Conservation (phyloP, 2,888 invertebrate species). For the Oxyteleia sp. region DNA sequence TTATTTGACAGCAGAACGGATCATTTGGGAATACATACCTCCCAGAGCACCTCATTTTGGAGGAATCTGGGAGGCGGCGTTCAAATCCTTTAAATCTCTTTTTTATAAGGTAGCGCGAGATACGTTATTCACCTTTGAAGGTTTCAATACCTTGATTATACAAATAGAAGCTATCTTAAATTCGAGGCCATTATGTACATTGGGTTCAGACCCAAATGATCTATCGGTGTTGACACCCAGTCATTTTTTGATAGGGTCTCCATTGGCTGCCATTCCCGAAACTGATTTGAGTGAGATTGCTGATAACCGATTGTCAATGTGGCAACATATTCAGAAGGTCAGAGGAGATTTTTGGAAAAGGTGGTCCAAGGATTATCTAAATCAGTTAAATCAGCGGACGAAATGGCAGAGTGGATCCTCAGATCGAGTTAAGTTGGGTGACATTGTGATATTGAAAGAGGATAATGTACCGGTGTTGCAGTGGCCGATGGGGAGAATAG, state of each 20-base stretch:
- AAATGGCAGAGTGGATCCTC: background rate
- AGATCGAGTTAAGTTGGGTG: background rate
- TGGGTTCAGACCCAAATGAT: slow-evolving; percentile 8
- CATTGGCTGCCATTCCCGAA: background rate
- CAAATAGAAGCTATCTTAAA: slow-evolving; percentile 5
- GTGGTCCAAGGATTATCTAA: slow-evolving; percentile 3
- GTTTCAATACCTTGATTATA: background rate
- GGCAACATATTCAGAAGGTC: background rate
- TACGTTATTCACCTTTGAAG: background rate
- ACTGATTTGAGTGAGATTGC: background rate
- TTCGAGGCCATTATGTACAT: background rate
- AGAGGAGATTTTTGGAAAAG: slow-evolving; percentile 3
- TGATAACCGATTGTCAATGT: background rate
- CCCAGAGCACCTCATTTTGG: slow-evolving; percentile 28
- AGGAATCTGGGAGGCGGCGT: slow-evolving; percentile 25
- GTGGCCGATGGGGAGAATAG: slow-evolving; percentile 4
- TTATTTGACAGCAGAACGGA: slow-evolving; percentile 10
- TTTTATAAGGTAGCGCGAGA: background rate
- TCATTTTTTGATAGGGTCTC: background rate
- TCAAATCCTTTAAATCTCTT: background rate
- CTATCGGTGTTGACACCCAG: slow-evolving; percentile 1
- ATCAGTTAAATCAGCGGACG: slow-evolving; percentile 10
- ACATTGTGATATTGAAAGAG: background rate
- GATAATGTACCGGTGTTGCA: background rate
- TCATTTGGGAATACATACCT: slow-evolving; percentile 30